Evolutionary conservation across 2,888 invertebrate genomes (phyloP), one percentile per base, ranked within the genome.

Genomic region (Athripsodes cinereus): DNA sequence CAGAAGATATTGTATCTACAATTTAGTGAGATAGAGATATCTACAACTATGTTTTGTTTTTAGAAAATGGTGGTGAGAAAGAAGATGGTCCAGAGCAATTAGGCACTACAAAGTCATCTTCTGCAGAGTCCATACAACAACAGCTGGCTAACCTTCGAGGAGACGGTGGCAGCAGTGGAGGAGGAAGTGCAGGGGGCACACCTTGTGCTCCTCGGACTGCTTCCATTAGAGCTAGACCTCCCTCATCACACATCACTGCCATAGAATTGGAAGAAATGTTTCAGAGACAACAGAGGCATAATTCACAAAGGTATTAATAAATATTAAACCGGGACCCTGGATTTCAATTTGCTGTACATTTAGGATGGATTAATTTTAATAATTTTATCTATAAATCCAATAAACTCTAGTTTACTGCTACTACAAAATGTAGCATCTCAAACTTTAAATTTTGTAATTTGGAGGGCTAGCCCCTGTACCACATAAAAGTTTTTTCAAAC

Each of bases 231-330:
- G 88, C 91, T 64, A 81, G 96, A 35, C 94, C 93, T 22, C 89
- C 88, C 0, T 92, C 93, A 19, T 86, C 88, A 62, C 82, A 96
- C 67, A 92, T 95, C 68, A 92, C 94, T 1, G 91, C 94, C 20
- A 89, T 90, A 2, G 95, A 96, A 73, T 82, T 96, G 59, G 93
- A 95, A 77, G 93, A 94, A 74, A 81, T 96, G 66, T 95, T 96
- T 82, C 90, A 92, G 74, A 79, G 93, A 35, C 93, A 94, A 71
- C 87, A 87, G 62, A 86, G 84, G 61, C 78, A 77, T 65, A 76
- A 82, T 22, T 81, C 81, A 40, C 74, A 75, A 62, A 76, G 73
- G 66, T 71, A 69, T 66, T 47, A 46, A 13, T 8, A 47, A 20
- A 47, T 40, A n/a, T 13, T 40, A 40, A 8, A 26, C 26, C 26